Evolutionary conservation across 2,797 vertebrate genomes (phyloP).

Genomic region (Coregonus ussuriensis): DNA sequence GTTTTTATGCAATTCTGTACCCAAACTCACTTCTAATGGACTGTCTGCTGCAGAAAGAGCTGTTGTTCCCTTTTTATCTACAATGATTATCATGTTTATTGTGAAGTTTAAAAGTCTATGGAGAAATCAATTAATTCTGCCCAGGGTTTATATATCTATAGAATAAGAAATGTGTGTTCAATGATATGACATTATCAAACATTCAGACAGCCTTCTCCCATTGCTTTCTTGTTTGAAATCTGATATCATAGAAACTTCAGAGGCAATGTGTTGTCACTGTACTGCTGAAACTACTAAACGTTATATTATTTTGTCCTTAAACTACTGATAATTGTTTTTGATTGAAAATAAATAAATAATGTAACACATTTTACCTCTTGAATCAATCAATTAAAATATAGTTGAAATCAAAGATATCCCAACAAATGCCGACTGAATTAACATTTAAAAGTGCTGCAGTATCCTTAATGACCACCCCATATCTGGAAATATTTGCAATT

Average conservation of each 20-base stretch:
- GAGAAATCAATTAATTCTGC: slow-evolving; percentile 20
- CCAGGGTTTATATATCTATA: slow-evolving; percentile 28
- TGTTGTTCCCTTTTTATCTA: slow-evolving; percentile 16
- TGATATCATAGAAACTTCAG: not conserved
- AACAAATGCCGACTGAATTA: slow-evolving; percentile 34
- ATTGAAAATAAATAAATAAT: slow-evolving; percentile 56
- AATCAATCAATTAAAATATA: slow-evolving; percentile 10
- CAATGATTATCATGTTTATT: slow-evolving; percentile 17
- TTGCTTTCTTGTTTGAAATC: not conserved
- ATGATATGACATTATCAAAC: not conserved
- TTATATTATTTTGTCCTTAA: slow-evolving; percentile 24
- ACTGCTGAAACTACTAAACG: slow-evolving; percentile 12
- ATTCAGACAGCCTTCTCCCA: not conserved
- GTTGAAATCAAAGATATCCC: slow-evolving; percentile 13
- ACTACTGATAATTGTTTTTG: slow-evolving; percentile 32
- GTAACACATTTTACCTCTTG: slow-evolving; percentile 59
- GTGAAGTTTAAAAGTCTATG: not conserved
- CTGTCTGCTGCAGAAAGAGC: slow-evolving; percentile 19
- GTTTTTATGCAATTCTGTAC: slow-evolving; percentile 56
- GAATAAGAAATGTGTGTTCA: not conserved
- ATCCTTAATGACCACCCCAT: slow-evolving; percentile 26
- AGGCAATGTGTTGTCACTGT: not conserved
- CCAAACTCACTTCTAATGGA: slow-evolving; percentile 14
- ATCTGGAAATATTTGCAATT: slow-evolving; percentile 28
- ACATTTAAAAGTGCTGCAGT: slow-evolving; percentile 27